Conservation (phyloP, 2,888 invertebrate genomes). For the Lasioglossum morio region DNA sequence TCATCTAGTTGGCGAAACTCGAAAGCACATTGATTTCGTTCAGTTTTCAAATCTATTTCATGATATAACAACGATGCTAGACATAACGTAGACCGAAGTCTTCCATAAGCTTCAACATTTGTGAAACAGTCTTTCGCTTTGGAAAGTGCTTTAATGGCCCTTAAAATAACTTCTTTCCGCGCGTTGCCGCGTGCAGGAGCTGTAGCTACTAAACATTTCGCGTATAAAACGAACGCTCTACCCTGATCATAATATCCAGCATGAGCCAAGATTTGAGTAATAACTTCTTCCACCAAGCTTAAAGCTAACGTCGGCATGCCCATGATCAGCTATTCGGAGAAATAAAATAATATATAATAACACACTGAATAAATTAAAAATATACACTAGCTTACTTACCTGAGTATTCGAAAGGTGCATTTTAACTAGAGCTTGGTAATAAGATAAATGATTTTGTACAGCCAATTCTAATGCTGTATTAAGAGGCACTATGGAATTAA, state of each 20-base stretch:
- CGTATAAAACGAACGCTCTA: slow-evolving; percentile 90
- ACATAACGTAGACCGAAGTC: slow-evolving; percentile 90
- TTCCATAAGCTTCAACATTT: slow-evolving; percentile 91
- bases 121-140: slow-evolving; percentile 90
- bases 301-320: slow-evolving; percentile 92
- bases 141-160: slow-evolving; percentile 88
- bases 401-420: slow-evolving; percentile 92
- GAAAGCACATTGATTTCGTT: slow-evolving; percentile 93
- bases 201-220: slow-evolving; percentile 91
- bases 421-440: slow-evolving; percentile 90
- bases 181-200: slow-evolving; percentile 85
- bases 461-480: slow-evolving; percentile 91
- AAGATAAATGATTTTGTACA: slow-evolving; percentile 91
- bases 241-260: slow-evolving; percentile 93
- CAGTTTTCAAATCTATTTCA: slow-evolving; percentile 89
- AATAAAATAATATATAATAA: slow-evolving; percentile 12
- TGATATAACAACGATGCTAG: slow-evolving; percentile 89
- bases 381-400: slow-evolving; percentile 77
- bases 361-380: background rate
- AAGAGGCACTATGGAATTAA: slow-evolving; percentile 86
- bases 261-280: slow-evolving; percentile 91
- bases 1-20: slow-evolving; percentile 92
- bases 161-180: slow-evolving; percentile 86
- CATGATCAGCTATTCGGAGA: slow-evolving; percentile 87
- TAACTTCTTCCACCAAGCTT: slow-evolving; percentile 88